Base-by-base conservation (phyloP, 2,113 vertebrate species). In the Ondatra zibethicus region DNA sequence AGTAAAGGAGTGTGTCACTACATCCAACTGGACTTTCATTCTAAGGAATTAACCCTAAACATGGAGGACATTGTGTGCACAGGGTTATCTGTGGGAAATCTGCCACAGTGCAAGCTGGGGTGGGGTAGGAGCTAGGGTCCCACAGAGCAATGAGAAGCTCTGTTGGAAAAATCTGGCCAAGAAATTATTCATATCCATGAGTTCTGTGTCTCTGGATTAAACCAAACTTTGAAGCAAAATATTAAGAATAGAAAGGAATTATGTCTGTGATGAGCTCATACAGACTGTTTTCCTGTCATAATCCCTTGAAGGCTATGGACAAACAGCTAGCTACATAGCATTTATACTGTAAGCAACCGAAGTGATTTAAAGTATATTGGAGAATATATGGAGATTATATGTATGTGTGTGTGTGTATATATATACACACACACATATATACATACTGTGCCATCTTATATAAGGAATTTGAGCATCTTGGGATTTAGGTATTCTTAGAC, bases 81-180 rank as follows among this genome's bases (percentile, higher is more conserved):
- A 45, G 47, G 33, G 33, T 39, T 33, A 27, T 78, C 21, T 33
- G 45, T 13, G 3, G 39, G 89, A 25, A 58, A 17, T 55, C 36
- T 50, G 0, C 11, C 23, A 0, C 0, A 9, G 33, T 1, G 12
- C 31, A 36, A 39, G 73, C 58, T 85, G 39, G 58, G 23, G 14
- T 0, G 5, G 39, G 77, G 72, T 63, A 2, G 42, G 23, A 58
- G 12, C 0, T 1, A 0, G 33, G 0, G 1, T 7, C 39, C 31
- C 36, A 14, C 0, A 11, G 19, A 19, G 39, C 16, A 1, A 19
- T 27, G 31, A 23, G 47, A 68, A 72, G 42, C 63, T 52, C 50
- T 0, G 0, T 1, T n/a, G 6, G 19, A 36, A 68, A 39, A 9
- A 5, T 47, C 17, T 52, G 63, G 77, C 82, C 23, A 7, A 61